These are phyloP conservation scores for Phrynocephalus guinanensis DNA, from an alignment of 2,797 vertebrate genomes.

Conservation along the genomic window DNA sequence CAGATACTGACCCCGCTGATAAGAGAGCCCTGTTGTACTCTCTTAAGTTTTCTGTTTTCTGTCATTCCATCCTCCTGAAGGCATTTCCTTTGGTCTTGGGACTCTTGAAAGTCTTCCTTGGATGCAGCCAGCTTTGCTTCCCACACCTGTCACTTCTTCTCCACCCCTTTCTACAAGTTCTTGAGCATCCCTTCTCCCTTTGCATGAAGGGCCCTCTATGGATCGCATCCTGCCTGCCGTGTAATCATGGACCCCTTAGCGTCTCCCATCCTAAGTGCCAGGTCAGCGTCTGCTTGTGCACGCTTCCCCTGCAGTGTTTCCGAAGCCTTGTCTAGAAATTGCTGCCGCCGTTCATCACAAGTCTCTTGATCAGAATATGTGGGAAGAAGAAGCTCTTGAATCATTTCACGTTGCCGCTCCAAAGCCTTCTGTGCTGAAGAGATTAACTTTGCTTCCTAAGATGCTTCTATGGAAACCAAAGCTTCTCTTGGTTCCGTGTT, in stretches of 20 bases:
- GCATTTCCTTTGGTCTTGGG: no score
- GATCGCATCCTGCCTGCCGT: slow-evolving; percentile 93
- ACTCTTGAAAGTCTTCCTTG: no score
- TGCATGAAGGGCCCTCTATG: slow-evolving; percentile 90
- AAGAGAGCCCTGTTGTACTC: no score
- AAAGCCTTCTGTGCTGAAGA: slow-evolving; percentile 78
- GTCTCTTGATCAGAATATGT: slow-evolving; percentile 79
- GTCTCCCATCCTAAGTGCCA: slow-evolving; percentile 84
- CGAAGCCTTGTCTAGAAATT: slow-evolving; percentile 84
- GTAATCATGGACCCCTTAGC: slow-evolving; percentile 85
- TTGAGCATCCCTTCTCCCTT: slow-evolving; percentile 85
- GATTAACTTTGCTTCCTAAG: slow-evolving; percentile 76
- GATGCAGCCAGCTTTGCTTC: no score
- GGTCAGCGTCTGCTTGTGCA: slow-evolving; percentile 71
- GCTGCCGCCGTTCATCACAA: slow-evolving; percentile 84
- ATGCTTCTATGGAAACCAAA: slow-evolving; percentile 73
- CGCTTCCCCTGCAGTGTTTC: slow-evolving; percentile 69
- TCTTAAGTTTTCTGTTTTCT: no score
- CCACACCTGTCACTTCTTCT: no score
- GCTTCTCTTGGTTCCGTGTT: slow-evolving; percentile 86
- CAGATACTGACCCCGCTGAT: no score
- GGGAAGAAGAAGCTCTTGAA: slow-evolving; percentile 83
- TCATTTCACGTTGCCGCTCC: slow-evolving; percentile 72
- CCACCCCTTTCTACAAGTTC: no score
- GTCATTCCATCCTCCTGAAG: no score